phyloP scores from a whole-genome alignment of 2,113 vertebrate species.

The Pluvialis apricaria region DNA sequence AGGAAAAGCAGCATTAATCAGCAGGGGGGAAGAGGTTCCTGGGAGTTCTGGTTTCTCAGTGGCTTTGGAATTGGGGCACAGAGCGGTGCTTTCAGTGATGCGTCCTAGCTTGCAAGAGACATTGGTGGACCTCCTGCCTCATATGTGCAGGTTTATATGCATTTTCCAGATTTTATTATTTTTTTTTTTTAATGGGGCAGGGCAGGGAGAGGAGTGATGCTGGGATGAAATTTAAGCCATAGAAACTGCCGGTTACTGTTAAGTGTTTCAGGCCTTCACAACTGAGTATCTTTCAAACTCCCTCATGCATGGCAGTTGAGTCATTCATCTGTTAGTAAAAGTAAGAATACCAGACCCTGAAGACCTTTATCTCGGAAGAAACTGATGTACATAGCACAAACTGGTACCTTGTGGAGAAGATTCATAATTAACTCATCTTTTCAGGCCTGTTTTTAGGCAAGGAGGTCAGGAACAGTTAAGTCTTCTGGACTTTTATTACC shows the following conservation, averaged over 20 bases:
- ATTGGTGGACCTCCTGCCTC: background rate
- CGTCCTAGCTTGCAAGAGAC: background rate
- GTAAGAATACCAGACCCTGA: background rate
- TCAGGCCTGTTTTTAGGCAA: background rate
- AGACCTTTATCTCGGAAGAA: background rate
- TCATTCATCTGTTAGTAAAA: background rate
- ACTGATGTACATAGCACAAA: background rate
- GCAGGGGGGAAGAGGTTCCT: background rate
- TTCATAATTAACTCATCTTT: background rate
- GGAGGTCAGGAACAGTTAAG: background rate
- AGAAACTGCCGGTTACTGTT: background rate
- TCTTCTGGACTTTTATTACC: background rate
- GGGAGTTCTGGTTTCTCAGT: background rate
- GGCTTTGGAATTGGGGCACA: background rate
- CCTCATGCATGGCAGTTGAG: rapidly evolving
- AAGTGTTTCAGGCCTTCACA: background rate
- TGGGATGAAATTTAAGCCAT: background rate
- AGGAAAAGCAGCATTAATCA: background rate
- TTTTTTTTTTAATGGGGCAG: no score
- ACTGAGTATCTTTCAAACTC: background rate
- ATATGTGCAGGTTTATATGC: background rate
- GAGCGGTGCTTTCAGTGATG: background rate
- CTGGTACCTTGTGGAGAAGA: background rate
- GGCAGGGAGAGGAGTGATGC: rapidly evolving
- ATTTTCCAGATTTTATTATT: background rate